These are phyloP conservation scores for Sycobia sp. DNA, from an alignment of 1,140 invertebrate genomes.

Conservation along the genomic window DNA sequence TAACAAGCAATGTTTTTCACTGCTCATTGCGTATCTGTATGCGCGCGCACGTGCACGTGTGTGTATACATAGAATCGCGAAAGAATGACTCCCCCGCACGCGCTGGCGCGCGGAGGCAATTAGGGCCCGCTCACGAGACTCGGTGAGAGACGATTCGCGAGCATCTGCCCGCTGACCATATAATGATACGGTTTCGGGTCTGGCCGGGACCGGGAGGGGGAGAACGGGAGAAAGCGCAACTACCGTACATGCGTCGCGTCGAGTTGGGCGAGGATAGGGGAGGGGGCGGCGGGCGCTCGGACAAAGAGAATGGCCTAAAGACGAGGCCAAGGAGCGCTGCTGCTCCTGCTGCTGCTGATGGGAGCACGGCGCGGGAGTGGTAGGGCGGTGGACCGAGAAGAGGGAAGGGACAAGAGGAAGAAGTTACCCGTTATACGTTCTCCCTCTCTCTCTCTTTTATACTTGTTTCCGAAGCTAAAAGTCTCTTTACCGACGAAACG, in stretches of 20 bases:
- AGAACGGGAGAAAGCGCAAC: neutral
- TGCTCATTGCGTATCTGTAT: no score
- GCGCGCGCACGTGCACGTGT: no score
- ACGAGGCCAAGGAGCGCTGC: conserved; percentile 1
- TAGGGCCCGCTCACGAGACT: neutral
- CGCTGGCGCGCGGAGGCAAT: no score
- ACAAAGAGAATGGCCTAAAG: no score
- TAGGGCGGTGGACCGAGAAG: neutral
- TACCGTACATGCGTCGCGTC: no score
- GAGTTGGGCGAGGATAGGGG: no score
- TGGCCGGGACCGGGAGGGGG: neutral
- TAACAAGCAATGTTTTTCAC: no score
- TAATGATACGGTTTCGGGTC: conserved; percentile 5
- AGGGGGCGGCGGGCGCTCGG: no score
- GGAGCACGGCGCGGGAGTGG: neutral
- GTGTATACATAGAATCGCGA: conserved; percentile 3
- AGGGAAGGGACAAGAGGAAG: neutral
- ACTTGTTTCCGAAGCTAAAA: conserved; percentile 19
- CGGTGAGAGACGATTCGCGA: neutral
- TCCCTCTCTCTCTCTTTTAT: neutral
- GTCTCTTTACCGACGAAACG: conserved; percentile 8
- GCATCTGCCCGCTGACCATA: neutral
- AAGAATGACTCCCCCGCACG: neutral
- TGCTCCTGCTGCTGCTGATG: no score
- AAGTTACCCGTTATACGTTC: neutral